Evolutionary conservation across 2,888 invertebrate species (phyloP).

Genomic region (Hirtodrosophila cameraria): DNA sequence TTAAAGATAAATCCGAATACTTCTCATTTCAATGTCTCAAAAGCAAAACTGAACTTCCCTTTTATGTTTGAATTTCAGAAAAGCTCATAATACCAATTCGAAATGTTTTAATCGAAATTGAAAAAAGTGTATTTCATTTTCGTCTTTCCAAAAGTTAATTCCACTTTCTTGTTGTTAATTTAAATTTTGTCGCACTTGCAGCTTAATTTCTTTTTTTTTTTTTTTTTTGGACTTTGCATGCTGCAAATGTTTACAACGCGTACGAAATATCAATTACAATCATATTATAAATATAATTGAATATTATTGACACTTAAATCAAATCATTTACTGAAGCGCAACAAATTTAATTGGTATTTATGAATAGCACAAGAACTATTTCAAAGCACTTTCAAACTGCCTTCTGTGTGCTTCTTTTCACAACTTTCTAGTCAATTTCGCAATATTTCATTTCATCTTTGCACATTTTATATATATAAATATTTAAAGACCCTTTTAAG

Average conservation of each 20-base stretch:
- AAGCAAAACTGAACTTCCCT: no score
- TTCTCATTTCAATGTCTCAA: no score
- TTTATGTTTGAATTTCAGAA: no score
- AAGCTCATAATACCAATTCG: background rate
- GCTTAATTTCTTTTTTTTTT: conserved; percentile 43
- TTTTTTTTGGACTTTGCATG: no score
- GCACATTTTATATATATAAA: conserved; percentile 1
- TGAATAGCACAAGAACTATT: background rate
- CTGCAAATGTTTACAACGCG: background rate
- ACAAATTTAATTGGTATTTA: conserved; percentile 27
- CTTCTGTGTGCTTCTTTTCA: background rate
- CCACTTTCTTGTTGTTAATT: background rate
- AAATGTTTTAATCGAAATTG: no score
- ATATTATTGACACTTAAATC: conserved; percentile 43
- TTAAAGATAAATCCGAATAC: no score
- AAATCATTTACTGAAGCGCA: conserved; percentile 29
- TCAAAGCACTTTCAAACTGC: background rate
- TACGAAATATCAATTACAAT: conserved; percentile 52
- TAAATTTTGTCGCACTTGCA: conserved; percentile 26
- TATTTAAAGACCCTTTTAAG: background rate
- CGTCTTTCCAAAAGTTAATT: no score
- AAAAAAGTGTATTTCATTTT: conserved; percentile 4
- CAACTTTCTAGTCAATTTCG: conserved; percentile 7
- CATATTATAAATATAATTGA: conserved; percentile 52
- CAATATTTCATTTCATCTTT: background rate